Conservation (phyloP, 2,888 invertebrate species). For the Heliconius aoede region DNA sequence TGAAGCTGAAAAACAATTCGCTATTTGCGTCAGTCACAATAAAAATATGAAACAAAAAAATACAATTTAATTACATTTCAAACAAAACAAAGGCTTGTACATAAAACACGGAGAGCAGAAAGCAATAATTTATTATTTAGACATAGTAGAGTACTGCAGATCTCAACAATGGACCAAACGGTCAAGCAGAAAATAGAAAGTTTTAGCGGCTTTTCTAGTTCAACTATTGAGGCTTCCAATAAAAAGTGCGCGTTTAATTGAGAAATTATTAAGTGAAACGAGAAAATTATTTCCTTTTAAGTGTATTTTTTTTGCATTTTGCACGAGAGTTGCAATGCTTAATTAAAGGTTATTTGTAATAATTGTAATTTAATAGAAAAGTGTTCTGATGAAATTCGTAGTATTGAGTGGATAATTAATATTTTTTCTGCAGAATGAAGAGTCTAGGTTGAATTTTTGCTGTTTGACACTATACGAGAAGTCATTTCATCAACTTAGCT, state of each 20-base stretch:
- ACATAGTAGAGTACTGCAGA: background rate
- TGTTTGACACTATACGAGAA: too few relatives aligned
- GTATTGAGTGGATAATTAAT: background rate
- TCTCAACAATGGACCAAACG: conserved; percentile 9
- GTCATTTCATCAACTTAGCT: too few relatives aligned
- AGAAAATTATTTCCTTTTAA: conserved; percentile 19
- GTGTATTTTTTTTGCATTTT: conserved; percentile 23
- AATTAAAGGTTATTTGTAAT: conserved; percentile 17
- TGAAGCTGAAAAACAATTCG: too few relatives aligned
- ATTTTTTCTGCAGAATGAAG: background rate
- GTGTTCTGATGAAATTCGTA: background rate
- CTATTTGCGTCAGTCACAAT: too few relatives aligned
- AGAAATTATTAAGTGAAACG: conserved; percentile 25
- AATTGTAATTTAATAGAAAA: conserved; percentile 5
- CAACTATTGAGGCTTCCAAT: conserved; percentile 17
- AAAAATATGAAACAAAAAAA: background rate
- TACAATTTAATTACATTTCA: background rate
- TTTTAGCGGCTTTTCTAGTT: conserved; percentile 12
- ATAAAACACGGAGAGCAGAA: background rate
- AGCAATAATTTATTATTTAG: conserved; percentile 6
- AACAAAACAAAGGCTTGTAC: background rate
- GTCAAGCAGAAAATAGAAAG: conserved; percentile 29
- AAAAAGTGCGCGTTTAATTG: conserved; percentile 23
- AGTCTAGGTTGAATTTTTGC: background rate
- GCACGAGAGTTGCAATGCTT: conserved; percentile 6